Conservation (phyloP, 2,888 invertebrate species). For the Eucriotettix oculatus region DNA sequence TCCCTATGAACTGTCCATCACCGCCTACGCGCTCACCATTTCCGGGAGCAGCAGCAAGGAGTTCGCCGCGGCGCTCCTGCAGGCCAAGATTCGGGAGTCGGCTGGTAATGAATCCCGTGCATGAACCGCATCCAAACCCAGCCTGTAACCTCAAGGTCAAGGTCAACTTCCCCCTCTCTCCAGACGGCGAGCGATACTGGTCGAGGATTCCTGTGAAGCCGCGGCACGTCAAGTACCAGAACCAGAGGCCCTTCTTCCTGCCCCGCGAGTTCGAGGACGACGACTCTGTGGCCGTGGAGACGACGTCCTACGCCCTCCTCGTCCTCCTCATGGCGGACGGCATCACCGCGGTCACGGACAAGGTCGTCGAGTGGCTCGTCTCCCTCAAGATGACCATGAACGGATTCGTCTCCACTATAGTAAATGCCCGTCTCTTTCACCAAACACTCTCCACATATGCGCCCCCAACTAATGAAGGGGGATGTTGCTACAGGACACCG, state of each 20-base stretch:
- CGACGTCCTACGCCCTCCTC: conserved; percentile 34
- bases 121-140: no score
- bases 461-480: no score
- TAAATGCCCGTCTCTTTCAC: no score
- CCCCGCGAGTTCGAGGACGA: conserved; percentile 26
- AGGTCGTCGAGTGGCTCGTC: conserved; percentile 27
- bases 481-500: conserved; percentile 32
- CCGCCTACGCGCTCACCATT: conserved; percentile 29
- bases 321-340: conserved; percentile 27
- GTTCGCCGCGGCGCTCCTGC: conserved; percentile 21
- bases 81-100: conserved; percentile 3
- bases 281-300: conserved; percentile 33
- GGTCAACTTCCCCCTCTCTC: no score
- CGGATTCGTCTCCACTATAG: conserved; percentile 26
- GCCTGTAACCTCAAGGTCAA: no score
- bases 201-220: conserved; percentile 20
- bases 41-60: conserved; percentile 24
- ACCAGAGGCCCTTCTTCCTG: conserved; percentile 24
- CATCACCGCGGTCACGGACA: conserved; percentile 23
- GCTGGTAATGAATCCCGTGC: background rate
- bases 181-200: conserved; percentile 28
- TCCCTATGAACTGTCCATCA: conserved; percentile 31
- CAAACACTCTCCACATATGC: no score
- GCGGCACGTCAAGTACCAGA: conserved; percentile 21
- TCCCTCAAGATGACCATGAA: conserved; percentile 25